Evolutionary conservation across 2,113 vertebrate species (phyloP).

Genomic region (Ochotona princeps): DNA sequence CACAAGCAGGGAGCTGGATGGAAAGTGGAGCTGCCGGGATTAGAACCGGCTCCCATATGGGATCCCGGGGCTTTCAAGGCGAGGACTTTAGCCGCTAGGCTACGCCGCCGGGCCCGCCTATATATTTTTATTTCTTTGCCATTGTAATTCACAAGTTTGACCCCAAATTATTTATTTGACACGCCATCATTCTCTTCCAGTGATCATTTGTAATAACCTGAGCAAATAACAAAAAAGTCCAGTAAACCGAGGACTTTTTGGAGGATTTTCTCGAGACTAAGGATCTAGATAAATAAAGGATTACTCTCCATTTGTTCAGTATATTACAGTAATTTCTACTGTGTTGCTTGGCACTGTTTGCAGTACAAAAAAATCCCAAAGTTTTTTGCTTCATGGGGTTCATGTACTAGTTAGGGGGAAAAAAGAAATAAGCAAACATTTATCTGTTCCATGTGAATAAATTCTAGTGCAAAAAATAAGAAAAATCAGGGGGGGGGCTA

Average conservation of each 20-base stretch:
- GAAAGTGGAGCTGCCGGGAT: too few relatives aligned
- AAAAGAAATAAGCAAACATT: conserved; percentile 18
- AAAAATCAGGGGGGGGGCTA: not conserved
- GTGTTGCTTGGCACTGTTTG: not conserved
- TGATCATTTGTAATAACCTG: not conserved
- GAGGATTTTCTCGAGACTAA: not conserved
- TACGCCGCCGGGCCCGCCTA: too few relatives aligned
- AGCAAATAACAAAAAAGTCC: not conserved
- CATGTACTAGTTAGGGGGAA: not conserved
- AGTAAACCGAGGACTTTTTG: not conserved
- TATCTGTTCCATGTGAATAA: not conserved
- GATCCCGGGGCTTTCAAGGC: too few relatives aligned
- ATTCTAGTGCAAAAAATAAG: not conserved
- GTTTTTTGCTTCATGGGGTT: not conserved
- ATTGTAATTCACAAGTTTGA: conserved; percentile 5
- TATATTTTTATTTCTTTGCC: not conserved
- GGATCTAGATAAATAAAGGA: not conserved
- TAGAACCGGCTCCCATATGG: too few relatives aligned
- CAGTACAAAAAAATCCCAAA: not conserved
- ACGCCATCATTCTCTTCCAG: not conserved
- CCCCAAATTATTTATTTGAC: not conserved
- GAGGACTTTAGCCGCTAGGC: too few relatives aligned
- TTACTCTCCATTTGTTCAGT: not conserved
- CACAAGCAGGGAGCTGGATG: too few relatives aligned
- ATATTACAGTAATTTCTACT: not conserved